Base-by-base conservation (phyloP, 2,888 invertebrate species). In the Hemithea aestivaria region DNA sequence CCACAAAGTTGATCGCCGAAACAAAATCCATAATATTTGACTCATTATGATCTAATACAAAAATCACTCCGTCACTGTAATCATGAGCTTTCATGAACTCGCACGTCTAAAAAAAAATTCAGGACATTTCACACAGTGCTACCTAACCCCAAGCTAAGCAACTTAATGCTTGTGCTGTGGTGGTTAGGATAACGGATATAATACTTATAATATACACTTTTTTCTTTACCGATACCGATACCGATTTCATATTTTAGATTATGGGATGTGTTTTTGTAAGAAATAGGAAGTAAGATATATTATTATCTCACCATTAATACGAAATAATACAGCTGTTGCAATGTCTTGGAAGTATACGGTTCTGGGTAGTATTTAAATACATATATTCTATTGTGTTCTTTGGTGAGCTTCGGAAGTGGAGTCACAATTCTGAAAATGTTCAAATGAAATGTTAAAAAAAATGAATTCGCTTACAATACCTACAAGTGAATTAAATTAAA, bases 31-130 rank as follows among this genome's bases (percentile, higher is more conserved):
- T 25, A 1, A 52, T 37, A 1, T n/a, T n/a, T n/a, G 49, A 27
- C 1, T 27, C 41, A 10, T 50, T 48, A 1, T 32, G 48, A 21
- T 71, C 71, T 0, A 56, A 2, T 1, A 71, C 31, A 0, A 43
- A 0, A 0, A 61, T 36, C 0, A 56, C 37, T 0, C 72, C 67
- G 21, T 54, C 46, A 0, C 11, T 21, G 26, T 70, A 70, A 16
- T 72, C 72, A 21, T 59, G 35, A 0, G 20, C 34, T 7, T 50
- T 61, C 2, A 58, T 0, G 10, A 59, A 66, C 27, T 45, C 48
- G 24, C 27, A 24, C 6, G 31, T 1, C 51, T 48, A 43, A n/a
- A 45, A 45, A 11, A 21, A 24, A 24, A 8, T 9, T 8, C n/a
- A n/a, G n/a, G n/a, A n/a, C n/a, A n/a, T n/a, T n/a, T n/a, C n/a